Evolutionary conservation across 2,113 vertebrate species (phyloP), one percentile per base, ranked within the genome.

Genomic region (Alces alces): DNA sequence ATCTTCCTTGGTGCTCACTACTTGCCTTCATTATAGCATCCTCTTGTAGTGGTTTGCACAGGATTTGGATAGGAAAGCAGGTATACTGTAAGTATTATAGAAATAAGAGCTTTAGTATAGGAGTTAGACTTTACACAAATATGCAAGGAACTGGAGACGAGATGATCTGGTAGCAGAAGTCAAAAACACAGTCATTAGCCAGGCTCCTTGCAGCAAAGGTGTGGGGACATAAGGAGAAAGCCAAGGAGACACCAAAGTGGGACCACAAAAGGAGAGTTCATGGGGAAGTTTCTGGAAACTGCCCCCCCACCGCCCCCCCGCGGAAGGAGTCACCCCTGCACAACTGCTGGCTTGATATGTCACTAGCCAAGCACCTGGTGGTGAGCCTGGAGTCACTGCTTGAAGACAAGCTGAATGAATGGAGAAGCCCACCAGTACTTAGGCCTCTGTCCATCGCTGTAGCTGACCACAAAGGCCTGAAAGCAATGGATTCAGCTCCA

Each of bases 311-410:
- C 2, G 4, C 5, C 9, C 2, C 27, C 91, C 45, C n/a, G 11
- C 6, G 16, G 30, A 93, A 93, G 43, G 86, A 52, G 50, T 80
- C 80, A 3, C 45, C 33, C 89, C 9, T 66, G 19, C 19, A 91
- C 0, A 57, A 28, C 11, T 39, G 1, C 6, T 89, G 58, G 1
- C 19, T 23, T 52, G 14, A 1, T 79, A 2, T 2, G 2, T 60
- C 45, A 27, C 57, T 36, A 86, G 33, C 19, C 36, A 90, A 66
- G n/a, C 6, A 87, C 16, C 17, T 16, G 25, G 25, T 6, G 30
- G 47, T 43, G 0, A 52, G 10, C 14, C 39, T 43, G 36, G 16
- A 43, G n/a, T 52, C 23, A 52, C 23, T n/a, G 13, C 17, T 50
- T 85, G 21, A 60, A 58, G 57, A 25, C 4, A 28, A 79, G 21